phyloP scores from a whole-genome alignment of 2,888 invertebrate species.

The Athalia circularis region DNA sequence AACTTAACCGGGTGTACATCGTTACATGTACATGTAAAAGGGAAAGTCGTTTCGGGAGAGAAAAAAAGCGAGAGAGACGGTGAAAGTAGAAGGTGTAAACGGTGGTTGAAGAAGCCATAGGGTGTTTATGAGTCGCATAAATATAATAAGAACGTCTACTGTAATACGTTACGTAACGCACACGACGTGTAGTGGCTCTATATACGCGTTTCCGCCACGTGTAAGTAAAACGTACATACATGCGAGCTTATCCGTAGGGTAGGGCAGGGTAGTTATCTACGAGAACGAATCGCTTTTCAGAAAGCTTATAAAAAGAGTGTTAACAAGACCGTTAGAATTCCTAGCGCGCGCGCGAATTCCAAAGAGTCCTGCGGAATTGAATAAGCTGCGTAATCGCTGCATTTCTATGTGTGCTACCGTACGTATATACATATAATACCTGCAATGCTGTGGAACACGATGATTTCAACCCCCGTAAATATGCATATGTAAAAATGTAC shows the following conservation, averaged over 20 bases:
- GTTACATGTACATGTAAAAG: background rate
- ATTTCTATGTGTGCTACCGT: too few relatives aligned
- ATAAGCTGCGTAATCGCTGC: conserved; percentile 32
- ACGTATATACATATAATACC: background rate
- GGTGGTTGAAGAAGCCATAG: too few relatives aligned
- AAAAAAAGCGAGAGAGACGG: background rate
- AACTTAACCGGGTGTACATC: too few relatives aligned
- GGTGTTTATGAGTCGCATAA: conserved; percentile 13
- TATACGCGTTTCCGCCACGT: background rate
- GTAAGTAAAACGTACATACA: background rate
- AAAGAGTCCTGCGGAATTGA: conserved; percentile 40
- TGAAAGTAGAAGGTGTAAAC: background rate
- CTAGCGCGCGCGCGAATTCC: conserved; percentile 19
- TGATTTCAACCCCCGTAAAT: background rate
- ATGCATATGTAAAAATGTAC: background rate
- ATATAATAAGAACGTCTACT: conserved; percentile 9
- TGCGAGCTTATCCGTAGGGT: background rate
- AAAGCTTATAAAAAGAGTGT: conserved; percentile 43
- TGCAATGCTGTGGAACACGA: background rate
- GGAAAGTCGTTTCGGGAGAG: background rate
- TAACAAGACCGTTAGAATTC: conserved; percentile 44
- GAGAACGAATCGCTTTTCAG: conserved; percentile 38
- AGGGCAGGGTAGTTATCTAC: conserved; percentile 35
- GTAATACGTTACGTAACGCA: conserved; percentile 40
- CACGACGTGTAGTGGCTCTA: conserved; percentile 15